Evolutionary conservation across 2,113 vertebrate genomes (phyloP), one percentile per base, ranked within the genome.

Genomic region (Trachemys scripta): DNA sequence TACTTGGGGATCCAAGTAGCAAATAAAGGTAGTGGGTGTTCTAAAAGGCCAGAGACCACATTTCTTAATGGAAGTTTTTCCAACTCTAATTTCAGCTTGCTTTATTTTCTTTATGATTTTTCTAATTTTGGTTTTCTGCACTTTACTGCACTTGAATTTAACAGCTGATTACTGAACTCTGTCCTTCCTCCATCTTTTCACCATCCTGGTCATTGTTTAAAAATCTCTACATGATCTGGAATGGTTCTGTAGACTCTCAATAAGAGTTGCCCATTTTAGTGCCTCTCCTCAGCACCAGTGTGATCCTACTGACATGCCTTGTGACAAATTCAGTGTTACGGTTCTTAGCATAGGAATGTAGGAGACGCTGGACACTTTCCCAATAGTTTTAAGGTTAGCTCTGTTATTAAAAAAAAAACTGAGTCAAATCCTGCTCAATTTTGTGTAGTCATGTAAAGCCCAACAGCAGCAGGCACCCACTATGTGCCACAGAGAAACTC

Each of bases 161-260:
- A 51, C 7, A 69, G 31, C 7, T n/a, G 50, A 25, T 85, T 29
- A 81, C 25, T 57, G 38, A 76, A 27, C 12, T 49, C 69, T 53
- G 51, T 2, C 16, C 84, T 82, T 87, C 75, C 29, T 79, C 6
- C 4, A 31, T 25, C 51, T 81, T 90, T 17, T 88, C 3, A 29
- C 3, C 49, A 2, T 1, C 1, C 1, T 13, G 9, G 0, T 27
- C 75, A 42, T 79, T 78, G 47, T 83, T 50, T 84, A 72, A 87
- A 75, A 42, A 42, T 75, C n/a, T 42, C 38, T 24, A 25, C 10
- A 42, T 75, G 57, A 1, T 53, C 19, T 42, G 9, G 69, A 82
- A 25, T 79, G 19, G 84, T 12, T 84, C 29, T 8, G n/a, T 9
- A 8, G 2, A 84, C 27, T 49, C 1, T 57, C 19, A 69, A 1